Base-by-base conservation (phyloP, 2,888 invertebrate genomes). In the Lithophane socia region DNA sequence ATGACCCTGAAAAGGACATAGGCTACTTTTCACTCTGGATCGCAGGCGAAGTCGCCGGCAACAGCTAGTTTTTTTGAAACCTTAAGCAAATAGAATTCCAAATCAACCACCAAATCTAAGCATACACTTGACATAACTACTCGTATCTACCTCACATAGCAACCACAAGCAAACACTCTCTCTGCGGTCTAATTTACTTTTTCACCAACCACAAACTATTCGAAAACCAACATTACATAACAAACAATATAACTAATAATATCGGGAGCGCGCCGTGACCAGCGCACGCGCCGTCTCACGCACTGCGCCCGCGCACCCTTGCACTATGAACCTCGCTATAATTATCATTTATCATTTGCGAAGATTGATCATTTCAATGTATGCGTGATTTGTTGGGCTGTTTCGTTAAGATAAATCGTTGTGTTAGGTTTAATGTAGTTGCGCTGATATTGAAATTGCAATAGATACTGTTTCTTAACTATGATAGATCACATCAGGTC, bases 221-320 rank as follows among this genome's bases (percentile, higher is more conserved):
- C 74, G 56, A 82, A 85, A 79, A 85, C 83, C 73, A 86, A 83
- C 69, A 79, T 80, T 77, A 85, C 73, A 79, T 78, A 87, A 88
- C 88, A 86, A 85, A 88, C 79, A 85, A 77, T 75, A 70, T 82
- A 75, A 84, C 73, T 83, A 85, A 83, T 77, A 72, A 73, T 70
- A 85, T 86, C 88, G 69, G 86, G 80, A 86, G 82, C 84, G 70
- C 54, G 75, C 77, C 87, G 88, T 88, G 88, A 88, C 77, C 66
- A 79, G 89, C 91, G 92, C 93, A 92, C 93, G 93, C 93, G 93
- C 89, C 86, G 82, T 58, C 85, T 84, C 86, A 89, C 91, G 90
- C 88, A 86, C 85, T 84, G 86, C 88, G 87, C 82, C 83, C 77
- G 85, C 88, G 87, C 86, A 90, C 88, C 90, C 88, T 88, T 89